Conservation (phyloP, 2,797 vertebrate species). For the Potorous gilbertii region DNA sequence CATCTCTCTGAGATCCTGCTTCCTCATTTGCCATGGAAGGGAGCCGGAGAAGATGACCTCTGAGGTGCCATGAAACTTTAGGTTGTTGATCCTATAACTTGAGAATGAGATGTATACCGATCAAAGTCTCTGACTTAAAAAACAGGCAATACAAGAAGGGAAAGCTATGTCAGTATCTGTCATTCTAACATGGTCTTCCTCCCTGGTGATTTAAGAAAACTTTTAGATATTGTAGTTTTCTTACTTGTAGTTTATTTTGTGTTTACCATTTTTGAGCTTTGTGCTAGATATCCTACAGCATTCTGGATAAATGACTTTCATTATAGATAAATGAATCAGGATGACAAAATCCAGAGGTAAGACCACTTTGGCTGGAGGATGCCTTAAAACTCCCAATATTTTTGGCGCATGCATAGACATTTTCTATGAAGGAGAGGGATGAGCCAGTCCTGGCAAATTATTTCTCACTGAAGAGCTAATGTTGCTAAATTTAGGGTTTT, state of each 20-base stretch:
- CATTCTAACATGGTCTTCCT: neutral
- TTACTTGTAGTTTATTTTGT: neutral
- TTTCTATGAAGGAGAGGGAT: neutral
- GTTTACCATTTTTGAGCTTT: neutral
- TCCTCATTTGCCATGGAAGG: neutral
- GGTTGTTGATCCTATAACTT: neutral
- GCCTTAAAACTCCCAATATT: neutral
- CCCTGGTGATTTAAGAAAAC: neutral
- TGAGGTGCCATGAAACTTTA: neutral
- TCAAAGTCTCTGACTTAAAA: neutral
- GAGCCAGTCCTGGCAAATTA: neutral
- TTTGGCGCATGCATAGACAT: neutral
- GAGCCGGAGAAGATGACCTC: neutral
- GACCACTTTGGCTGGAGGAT: neutral
- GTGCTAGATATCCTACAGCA: neutral
- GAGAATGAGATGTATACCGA: neutral
- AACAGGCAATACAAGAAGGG: neutral
- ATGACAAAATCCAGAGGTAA: neutral
- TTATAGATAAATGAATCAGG: neutral
- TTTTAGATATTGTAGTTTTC: neutral
- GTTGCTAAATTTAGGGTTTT: slow-evolving; percentile 8
- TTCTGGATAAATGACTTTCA: neutral
- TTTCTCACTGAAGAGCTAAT: neutral
- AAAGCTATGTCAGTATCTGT: neutral
- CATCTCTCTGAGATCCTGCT: neutral